phyloP scores from a whole-genome alignment of 1,140 invertebrate genomes.

The Zaprionus ghesquierei region DNA sequence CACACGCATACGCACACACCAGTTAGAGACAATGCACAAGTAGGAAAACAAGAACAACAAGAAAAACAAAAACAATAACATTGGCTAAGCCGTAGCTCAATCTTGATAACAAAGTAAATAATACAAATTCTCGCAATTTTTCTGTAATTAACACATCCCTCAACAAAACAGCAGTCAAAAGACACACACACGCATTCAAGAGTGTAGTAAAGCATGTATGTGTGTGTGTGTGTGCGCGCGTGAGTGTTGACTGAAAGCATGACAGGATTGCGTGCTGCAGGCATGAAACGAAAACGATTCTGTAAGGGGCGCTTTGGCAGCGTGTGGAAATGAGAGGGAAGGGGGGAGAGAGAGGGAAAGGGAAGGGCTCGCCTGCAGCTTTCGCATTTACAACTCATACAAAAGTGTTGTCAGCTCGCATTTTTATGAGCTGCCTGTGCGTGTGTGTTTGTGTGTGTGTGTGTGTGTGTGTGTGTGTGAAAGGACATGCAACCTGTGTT shows the following conservation, averaged over 20 bases:
- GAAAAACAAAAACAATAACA: constrained; percentile 42
- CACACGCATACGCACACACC: constrained; percentile 11
- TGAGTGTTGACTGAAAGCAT: constrained; percentile 57
- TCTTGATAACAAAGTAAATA: constrained; percentile 78
- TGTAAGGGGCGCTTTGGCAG: background rate
- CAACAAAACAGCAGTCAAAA: constrained; percentile 46
- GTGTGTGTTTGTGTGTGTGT: constrained; percentile 37
- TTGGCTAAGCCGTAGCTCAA: constrained; percentile 48
- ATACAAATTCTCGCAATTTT: constrained; percentile 78
- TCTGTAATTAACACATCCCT: constrained; percentile 77
- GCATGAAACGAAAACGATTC: constrained; percentile 46
- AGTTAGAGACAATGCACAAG: constrained; percentile 34
- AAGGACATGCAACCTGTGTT: constrained; percentile 68
- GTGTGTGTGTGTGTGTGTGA: constrained; percentile 42
- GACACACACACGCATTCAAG: constrained; percentile 8
- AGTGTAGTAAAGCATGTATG: constrained; percentile 20
- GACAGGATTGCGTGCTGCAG: constrained; percentile 67
- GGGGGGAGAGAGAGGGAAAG: background rate
- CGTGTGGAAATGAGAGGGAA: constrained; percentile 2
- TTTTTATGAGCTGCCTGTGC: constrained; percentile 63
- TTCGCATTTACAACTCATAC: constrained; percentile 58
- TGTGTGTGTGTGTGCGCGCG: constrained; percentile 16
- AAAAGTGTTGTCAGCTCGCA: constrained; percentile 67
- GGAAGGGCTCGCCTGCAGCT: constrained; percentile 21
- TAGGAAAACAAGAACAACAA: constrained; percentile 4